Conservation (phyloP, 2,888 invertebrate species). For the Stenurella melanura region DNA sequence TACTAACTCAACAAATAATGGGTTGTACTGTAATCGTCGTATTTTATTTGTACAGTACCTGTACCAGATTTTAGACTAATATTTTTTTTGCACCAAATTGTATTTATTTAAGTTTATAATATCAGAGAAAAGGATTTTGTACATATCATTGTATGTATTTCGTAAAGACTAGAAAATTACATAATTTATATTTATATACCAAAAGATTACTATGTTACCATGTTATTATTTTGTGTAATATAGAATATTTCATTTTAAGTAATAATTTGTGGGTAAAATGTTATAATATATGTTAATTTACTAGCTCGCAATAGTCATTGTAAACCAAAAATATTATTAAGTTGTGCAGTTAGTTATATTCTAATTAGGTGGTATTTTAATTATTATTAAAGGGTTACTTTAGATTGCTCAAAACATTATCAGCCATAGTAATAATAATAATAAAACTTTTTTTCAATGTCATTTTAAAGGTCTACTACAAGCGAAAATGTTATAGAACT, state of each 20-base stretch:
- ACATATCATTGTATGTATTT: slow-evolving; percentile 30
- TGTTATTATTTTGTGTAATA: slow-evolving; percentile 1
- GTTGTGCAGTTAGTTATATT: slow-evolving; percentile 3
- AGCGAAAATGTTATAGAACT: too few relatives aligned
- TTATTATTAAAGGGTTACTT: neutral
- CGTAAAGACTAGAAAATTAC: neutral
- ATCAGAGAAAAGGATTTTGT: slow-evolving; percentile 30
- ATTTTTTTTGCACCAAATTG: neutral
- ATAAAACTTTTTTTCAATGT: too few relatives aligned
- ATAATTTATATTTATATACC: slow-evolving; percentile 23
- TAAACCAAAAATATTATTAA: slow-evolving; percentile 30
- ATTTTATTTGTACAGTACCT: neutral
- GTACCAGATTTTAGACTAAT: neutral
- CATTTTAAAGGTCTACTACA: too few relatives aligned
- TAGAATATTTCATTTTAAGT: neutral
- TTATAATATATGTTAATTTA: neutral
- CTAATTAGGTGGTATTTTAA: neutral
- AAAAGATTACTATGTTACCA: slow-evolving; percentile 26
- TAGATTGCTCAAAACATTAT: slow-evolving; percentile 10
- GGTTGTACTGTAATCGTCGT: neutral
- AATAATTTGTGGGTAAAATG: slow-evolving; percentile 9
- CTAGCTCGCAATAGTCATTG: slow-evolving; percentile 15
- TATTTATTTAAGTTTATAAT: neutral
- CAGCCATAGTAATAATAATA: too few relatives aligned
- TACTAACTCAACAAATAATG: too few relatives aligned